These are phyloP conservation scores for Parasteatoda tepidariorum DNA, from an alignment of 1,140 invertebrate species.

Conservation along the genomic window DNA sequence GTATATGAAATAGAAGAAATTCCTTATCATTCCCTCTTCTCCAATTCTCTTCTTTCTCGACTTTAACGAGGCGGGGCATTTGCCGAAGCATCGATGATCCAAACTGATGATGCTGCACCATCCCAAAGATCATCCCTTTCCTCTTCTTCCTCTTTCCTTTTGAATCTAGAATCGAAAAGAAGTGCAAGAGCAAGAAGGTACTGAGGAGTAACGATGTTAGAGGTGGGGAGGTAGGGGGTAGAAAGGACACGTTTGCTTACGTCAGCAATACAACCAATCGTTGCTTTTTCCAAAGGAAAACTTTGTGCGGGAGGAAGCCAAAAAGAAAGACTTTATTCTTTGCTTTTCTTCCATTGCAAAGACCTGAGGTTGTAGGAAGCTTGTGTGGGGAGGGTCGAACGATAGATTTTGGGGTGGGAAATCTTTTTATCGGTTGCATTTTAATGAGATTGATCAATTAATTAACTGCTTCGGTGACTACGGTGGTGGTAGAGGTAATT, in stretches of 20 bases:
- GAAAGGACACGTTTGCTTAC: background rate
- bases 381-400: background rate
- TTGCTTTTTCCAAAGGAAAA: background rate
- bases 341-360: background rate
- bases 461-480: background rate
- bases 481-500: background rate
- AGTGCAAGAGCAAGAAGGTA: background rate
- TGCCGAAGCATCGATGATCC: constrained; percentile 27
- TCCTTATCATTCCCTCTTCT: background rate
- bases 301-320: background rate
- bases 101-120: constrained; percentile 52
- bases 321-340: background rate
- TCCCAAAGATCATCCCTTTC: constrained; percentile 22
- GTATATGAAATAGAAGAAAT: background rate
- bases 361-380: background rate
- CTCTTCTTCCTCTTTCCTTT: background rate
- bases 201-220: constrained; percentile 29
- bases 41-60: background rate
- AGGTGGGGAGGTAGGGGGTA: background rate
- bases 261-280: background rate
- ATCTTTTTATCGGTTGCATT: background rate
- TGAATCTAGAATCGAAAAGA: background rate
- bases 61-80: constrained; percentile 1
- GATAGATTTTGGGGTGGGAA: background rate
- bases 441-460: background rate